These are phyloP conservation scores for Cephonodes hylas DNA, from an alignment of 2,888 invertebrate genomes.

Conservation along the genomic window DNA sequence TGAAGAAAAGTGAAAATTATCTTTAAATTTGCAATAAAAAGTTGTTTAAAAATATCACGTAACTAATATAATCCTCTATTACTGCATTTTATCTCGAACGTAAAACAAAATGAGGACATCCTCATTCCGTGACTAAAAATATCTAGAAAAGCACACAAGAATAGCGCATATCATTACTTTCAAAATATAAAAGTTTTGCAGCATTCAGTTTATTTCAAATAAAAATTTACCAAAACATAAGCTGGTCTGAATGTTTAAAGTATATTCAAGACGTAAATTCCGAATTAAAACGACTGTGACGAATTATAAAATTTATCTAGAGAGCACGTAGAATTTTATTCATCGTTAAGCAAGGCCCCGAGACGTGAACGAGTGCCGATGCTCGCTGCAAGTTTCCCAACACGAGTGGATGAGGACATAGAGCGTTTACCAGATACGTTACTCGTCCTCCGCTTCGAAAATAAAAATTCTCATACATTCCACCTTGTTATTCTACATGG, in stretches of 20 bases:
- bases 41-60: no score
- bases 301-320: constrained; percentile 43
- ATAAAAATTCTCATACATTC: constrained; percentile 16
- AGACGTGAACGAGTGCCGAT: constrained; percentile 67
- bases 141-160: no score
- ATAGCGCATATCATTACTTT: no score
- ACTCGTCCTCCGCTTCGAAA: not conserved
- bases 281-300: constrained; percentile 25
- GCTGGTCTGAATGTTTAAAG: not conserved
- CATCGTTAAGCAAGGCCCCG: constrained; percentile 52
- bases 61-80: no score
- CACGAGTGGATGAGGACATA: constrained; percentile 39
- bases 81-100: no score
- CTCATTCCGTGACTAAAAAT: no score
- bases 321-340: constrained; percentile 57
- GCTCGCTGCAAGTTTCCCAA: constrained; percentile 71
- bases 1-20: no score
- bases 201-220: no score
- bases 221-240: not conserved
- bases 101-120: no score
- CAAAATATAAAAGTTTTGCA: no score
- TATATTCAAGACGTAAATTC: not conserved
- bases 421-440: constrained; percentile 32
- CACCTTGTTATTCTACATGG: not conserved
- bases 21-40: no score